These are phyloP conservation scores for Drosophila lini DNA, from an alignment of 1,140 invertebrate species.

Conservation along the genomic window DNA sequence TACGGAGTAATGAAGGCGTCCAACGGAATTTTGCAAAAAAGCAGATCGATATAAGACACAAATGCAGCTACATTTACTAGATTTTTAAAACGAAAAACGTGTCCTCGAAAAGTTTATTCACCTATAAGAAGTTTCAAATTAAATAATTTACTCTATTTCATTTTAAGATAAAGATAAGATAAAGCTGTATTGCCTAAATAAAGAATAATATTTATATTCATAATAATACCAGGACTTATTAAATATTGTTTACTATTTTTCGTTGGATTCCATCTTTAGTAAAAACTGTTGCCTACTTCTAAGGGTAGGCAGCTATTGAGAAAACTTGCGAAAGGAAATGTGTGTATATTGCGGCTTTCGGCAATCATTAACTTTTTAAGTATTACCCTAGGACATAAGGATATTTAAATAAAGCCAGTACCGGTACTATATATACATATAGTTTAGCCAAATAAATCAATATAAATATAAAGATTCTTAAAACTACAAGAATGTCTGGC, in stretches of 20 bases:
- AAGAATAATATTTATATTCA: not conserved
- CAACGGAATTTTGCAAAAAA: slow-evolving; percentile 19
- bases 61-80: not conserved
- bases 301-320: accelerated
- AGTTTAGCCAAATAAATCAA: not conserved
- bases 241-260: not conserved
- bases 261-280: not conserved
- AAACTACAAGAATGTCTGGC: not conserved
- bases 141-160: too few relatives aligned
- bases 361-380: not conserved
- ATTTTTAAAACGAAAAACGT: not conserved
- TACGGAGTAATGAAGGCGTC: slow-evolving; percentile 11
- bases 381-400: not conserved
- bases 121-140: not conserved
- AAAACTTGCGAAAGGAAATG: not conserved
- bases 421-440: too few relatives aligned
- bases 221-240: not conserved
- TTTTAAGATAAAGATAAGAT: too few relatives aligned
- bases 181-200: not conserved
- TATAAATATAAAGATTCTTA: not conserved
- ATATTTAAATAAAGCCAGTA: not conserved
- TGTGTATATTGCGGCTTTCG: not conserved
- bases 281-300: not conserved
- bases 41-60: slow-evolving; percentile 10
- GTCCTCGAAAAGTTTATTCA: not conserved